Evolutionary conservation across 2,113 vertebrate genomes (phyloP).

Genomic region (Cricetomys ansorgei): DNA sequence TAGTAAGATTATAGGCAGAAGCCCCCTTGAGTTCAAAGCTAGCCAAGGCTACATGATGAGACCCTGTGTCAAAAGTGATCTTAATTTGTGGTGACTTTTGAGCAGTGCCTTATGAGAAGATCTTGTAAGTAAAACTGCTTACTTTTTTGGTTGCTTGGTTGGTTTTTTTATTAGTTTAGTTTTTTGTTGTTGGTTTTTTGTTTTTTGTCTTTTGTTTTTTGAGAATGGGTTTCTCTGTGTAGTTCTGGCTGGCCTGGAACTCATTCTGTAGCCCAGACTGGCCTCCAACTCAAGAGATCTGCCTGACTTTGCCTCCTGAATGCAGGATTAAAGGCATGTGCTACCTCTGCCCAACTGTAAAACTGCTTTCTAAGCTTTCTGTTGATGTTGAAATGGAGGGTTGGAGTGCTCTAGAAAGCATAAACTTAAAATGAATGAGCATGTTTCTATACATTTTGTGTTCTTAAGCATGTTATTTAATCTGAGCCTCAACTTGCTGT

Average conservation of each 20-base stretch:
- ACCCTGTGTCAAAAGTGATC: not conserved
- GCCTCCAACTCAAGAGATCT: not conserved
- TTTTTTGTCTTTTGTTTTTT: not conserved
- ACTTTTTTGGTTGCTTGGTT: not conserved
- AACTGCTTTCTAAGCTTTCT: not conserved
- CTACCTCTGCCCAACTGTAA: not conserved
- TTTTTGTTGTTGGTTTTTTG: not conserved
- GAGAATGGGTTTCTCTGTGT: not conserved
- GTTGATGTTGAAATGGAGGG: not conserved
- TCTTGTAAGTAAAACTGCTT: not conserved
- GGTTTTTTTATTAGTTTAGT: no score
- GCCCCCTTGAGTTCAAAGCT: not conserved
- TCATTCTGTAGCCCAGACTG: not conserved
- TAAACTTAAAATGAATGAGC: not conserved
- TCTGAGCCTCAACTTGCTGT: not conserved
- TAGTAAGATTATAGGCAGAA: not conserved
- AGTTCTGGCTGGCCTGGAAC: not conserved
- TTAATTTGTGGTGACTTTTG: not conserved
- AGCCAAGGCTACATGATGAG: not conserved
- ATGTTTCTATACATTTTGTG: constrained; percentile 20
- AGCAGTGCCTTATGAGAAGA: not conserved
- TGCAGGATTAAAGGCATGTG: not conserved
- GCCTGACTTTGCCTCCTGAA: not conserved
- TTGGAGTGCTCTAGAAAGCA: not conserved
- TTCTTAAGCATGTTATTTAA: not conserved